Conservation (phyloP, 2,113 vertebrate species). For the Centrocercus urophasianus region DNA sequence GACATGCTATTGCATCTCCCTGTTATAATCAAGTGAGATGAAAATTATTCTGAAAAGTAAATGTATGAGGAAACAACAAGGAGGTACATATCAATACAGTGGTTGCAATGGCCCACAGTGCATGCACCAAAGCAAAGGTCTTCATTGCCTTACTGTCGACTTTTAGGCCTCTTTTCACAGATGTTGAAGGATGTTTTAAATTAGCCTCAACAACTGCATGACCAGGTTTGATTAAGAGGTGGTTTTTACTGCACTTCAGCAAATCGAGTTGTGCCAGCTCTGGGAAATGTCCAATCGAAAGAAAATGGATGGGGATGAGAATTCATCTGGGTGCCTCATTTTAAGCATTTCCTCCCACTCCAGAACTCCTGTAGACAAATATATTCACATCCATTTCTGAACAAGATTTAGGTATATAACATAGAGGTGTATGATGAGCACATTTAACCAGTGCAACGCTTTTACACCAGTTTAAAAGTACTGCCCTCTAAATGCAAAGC, state of each 20-base stretch:
- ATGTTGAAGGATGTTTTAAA: neutral
- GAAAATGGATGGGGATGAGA: neutral
- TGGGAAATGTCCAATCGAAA: neutral
- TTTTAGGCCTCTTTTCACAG: neutral
- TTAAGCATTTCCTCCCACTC: neutral
- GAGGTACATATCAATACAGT: neutral
- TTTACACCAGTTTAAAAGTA: neutral
- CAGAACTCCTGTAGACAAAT: neutral
- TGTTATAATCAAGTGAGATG: neutral
- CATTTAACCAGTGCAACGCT: neutral
- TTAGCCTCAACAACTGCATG: neutral
- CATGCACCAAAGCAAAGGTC: neutral
- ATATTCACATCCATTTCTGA: neutral
- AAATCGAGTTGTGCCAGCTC: neutral
- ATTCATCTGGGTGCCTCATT: neutral
- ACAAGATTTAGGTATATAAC: neutral
- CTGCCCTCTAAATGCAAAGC: neutral
- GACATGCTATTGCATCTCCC: neutral
- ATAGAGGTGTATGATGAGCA: neutral
- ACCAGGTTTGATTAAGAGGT: neutral
- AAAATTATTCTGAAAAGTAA: constrained; percentile 8
- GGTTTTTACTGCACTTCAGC: neutral
- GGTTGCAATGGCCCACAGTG: neutral
- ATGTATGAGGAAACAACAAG: neutral
- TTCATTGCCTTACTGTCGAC: neutral